Evolutionary conservation across 2,113 vertebrate genomes (phyloP).

Genomic region (Alouatta palliata): DNA sequence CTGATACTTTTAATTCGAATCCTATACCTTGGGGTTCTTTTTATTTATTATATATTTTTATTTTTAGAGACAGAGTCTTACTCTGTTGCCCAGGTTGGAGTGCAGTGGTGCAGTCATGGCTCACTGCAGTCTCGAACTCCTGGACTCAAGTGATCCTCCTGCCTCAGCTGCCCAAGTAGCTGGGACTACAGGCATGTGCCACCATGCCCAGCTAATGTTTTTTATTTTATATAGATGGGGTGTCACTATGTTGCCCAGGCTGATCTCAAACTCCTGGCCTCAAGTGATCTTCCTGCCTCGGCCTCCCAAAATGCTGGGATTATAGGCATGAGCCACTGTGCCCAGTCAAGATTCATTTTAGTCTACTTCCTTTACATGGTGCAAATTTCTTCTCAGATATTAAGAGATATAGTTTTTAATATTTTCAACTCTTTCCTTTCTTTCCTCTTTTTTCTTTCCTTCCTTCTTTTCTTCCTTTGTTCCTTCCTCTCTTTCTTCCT

Average conservation of each 20-base stretch:
- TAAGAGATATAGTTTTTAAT: not conserved
- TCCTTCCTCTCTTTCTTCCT: not conserved
- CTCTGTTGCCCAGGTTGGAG: not conserved
- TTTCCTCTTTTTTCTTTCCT: not conserved
- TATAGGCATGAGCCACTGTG: not conserved
- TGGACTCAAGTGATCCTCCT: not conserved
- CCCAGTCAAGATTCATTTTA: not conserved
- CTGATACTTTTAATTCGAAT: not conserved
- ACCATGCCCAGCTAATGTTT: not conserved
- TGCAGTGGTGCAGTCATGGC: not conserved
- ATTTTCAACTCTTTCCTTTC: not conserved
- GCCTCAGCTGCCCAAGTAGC: not conserved
- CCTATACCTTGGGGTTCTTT: not conserved
- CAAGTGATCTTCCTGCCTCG: not conserved
- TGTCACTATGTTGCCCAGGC: not conserved
- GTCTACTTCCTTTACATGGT: not conserved
- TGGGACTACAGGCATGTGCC: not conserved
- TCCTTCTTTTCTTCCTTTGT: not conserved
- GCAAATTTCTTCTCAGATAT: not conserved
- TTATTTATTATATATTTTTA: not conserved
- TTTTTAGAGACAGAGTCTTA: not conserved
- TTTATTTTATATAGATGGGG: not conserved
- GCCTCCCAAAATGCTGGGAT: not conserved
- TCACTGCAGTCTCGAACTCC: not conserved
- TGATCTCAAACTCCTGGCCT: not conserved